Evolutionary conservation across 2,113 vertebrate genomes (phyloP).

Genomic region (Datnioides undecimradiatus): DNA sequence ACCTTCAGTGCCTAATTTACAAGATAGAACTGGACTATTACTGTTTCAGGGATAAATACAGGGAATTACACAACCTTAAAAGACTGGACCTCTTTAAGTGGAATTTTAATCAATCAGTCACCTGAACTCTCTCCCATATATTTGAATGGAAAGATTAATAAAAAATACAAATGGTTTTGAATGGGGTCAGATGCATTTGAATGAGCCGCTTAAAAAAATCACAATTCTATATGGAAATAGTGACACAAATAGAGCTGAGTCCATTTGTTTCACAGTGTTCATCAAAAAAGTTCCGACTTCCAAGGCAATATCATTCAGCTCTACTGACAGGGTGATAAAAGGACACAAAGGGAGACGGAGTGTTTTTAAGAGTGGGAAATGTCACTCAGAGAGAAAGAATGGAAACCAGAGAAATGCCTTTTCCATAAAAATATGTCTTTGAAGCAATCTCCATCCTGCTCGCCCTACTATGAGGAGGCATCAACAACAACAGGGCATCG

Average conservation of each 20-base stretch:
- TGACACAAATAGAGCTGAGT: slow-evolving; percentile 11
- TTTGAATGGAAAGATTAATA: background rate
- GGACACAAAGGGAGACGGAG: background rate
- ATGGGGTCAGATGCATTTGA: background rate
- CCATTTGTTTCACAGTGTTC: slow-evolving; percentile 12
- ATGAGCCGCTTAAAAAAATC: background rate
- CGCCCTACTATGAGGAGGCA: background rate
- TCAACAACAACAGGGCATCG: slow-evolving; percentile 50
- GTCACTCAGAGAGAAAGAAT: background rate
- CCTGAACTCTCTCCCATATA: background rate
- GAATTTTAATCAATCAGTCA: slow-evolving; percentile 2
- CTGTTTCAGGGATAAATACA: background rate
- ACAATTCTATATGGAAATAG: slow-evolving; percentile 1
- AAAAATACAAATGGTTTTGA: background rate
- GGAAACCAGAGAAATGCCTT: background rate
- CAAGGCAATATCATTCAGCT: background rate
- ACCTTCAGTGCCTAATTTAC: background rate
- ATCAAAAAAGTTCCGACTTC: slow-evolving; percentile 11
- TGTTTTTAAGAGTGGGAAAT: background rate
- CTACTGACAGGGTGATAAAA: slow-evolving; percentile 4
- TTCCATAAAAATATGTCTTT: slow-evolving; percentile 23
- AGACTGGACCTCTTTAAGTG: background rate
- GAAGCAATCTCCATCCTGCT: slow-evolving; percentile 1
- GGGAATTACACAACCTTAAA: background rate
- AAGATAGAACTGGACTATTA: background rate